Evolutionary conservation across 2,888 invertebrate species (phyloP).

Genomic region (Ramazzottius varieornatus): DNA sequence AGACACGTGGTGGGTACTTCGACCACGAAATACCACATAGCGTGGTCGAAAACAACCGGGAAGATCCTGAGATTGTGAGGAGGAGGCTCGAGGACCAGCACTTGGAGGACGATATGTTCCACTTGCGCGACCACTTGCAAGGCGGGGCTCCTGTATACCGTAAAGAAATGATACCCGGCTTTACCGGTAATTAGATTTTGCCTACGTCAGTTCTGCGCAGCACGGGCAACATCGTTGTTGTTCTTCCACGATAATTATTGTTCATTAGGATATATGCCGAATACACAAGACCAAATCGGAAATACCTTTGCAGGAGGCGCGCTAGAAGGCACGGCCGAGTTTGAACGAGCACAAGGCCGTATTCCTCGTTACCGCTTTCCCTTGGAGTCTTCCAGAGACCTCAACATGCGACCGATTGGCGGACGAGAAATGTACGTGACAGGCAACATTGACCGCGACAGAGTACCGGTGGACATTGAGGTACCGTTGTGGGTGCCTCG

Average conservation of each 20-base stretch:
- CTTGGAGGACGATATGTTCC: background rate
- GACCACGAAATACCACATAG: background rate
- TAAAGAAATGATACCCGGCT: background rate
- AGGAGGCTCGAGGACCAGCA: background rate
- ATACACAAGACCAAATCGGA: background rate
- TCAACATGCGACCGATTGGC: background rate
- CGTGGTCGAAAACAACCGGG: background rate
- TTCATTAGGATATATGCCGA: background rate
- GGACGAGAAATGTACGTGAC: background rate
- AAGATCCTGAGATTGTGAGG: background rate
- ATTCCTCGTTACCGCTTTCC: background rate
- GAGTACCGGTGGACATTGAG: background rate
- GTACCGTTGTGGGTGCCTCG: background rate
- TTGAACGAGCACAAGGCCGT: background rate
- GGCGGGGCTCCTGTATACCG: background rate
- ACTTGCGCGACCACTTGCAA: background rate
- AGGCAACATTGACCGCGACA: background rate
- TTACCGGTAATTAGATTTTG: background rate
- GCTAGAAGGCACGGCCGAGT: background rate
- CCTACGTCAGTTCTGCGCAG: background rate
- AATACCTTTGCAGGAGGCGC: background rate
- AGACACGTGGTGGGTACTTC: background rate
- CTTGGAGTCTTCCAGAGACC: background rate
- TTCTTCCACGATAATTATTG: too few species aligned
- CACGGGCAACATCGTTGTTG: background rate